phyloP scores from a whole-genome alignment of 2,888 invertebrate species.

The Latrodectus hesperus region DNA sequence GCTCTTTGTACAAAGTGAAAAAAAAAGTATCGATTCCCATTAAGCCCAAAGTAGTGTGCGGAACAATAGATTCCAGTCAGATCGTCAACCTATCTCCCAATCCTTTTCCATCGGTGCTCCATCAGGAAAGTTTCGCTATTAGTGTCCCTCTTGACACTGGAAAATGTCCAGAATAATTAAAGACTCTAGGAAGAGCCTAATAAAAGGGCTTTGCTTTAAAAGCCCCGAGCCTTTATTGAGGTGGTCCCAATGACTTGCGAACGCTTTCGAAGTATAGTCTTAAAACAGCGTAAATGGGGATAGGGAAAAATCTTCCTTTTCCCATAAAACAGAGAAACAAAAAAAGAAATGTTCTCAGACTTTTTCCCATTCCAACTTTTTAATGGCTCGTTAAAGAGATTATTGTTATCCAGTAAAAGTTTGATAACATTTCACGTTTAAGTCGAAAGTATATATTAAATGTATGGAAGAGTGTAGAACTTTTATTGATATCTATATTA shows the following conservation, averaged over 20 bases:
- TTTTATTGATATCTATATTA: no score
- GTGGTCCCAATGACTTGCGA: slow-evolving; percentile 4
- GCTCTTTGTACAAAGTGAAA: no score
- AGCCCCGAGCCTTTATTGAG: slow-evolving; percentile 16
- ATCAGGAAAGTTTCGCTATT: not conserved
- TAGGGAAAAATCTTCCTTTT: not conserved
- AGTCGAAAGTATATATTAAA: no score
- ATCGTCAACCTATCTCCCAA: not conserved
- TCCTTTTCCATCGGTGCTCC: not conserved
- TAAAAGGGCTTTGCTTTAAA: slow-evolving; percentile 57
- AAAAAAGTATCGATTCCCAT: no score
- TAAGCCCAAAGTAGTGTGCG: not conserved
- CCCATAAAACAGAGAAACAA: not conserved
- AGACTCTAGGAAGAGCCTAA: slow-evolving; percentile 22
- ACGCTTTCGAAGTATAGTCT: slow-evolving; percentile 13
- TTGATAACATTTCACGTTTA: no score
- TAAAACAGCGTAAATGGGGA: slow-evolving; percentile 22
- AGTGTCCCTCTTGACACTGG: slow-evolving; percentile 10
- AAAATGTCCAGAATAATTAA: slow-evolving; percentile 61
- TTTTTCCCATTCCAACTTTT: not conserved
- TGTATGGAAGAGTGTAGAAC: no score
- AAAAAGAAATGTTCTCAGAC: not conserved
- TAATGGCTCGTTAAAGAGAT: no score
- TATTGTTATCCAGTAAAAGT: no score
- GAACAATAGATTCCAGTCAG: not conserved